These are phyloP conservation scores for Arothron firmamentum DNA, from an alignment of 2,113 vertebrate species.

Conservation along the genomic window DNA sequence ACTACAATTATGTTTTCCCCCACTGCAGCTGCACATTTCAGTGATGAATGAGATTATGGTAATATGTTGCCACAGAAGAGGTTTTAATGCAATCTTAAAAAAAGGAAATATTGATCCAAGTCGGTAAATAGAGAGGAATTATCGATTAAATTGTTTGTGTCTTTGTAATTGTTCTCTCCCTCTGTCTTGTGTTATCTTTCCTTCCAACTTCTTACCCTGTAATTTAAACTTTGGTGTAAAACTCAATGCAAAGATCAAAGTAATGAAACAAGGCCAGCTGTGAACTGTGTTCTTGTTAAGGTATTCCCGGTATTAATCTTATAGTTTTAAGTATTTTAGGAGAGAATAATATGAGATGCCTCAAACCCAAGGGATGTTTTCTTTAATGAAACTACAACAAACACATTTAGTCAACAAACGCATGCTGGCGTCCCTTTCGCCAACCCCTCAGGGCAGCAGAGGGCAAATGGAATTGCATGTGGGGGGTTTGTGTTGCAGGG, in stretches of 20 bases:
- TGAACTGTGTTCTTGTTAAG: too few species aligned
- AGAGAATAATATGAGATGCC: too few species aligned
- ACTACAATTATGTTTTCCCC: conserved; percentile 22
- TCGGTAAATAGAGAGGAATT: conserved; percentile 33
- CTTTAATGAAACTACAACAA: too few species aligned
- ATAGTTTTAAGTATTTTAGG: too few species aligned
- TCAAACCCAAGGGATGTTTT: too few species aligned
- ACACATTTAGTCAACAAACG: conserved; percentile 16
- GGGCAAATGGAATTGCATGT: conserved; percentile 23
- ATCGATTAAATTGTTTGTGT: conserved; percentile 35
- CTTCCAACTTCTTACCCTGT: conserved; percentile 4
- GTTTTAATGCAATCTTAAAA: conserved; percentile 13
- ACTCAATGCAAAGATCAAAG: too few species aligned
- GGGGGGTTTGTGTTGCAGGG: conserved; percentile 11
- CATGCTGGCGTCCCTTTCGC: conserved; percentile 23
- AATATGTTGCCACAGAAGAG: conserved; percentile 17
- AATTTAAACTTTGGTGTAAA: conserved; percentile 7
- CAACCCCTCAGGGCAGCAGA: conserved; percentile 24
- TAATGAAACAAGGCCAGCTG: too few species aligned
- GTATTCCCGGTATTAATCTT: too few species aligned
- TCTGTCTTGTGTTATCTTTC: conserved; percentile 19
- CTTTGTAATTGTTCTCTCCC: conserved; percentile 25
- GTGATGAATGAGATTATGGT: conserved; percentile 23
- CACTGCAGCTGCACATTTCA: neutral
- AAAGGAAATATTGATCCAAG: conserved; percentile 6